A percentile compares a stretch with the other conserved stretches of the same genome.
Evolutionary conservation across 2,797 vertebrate species (phyloP).

Genomic region (Lagorchestes hirsutus): DNA sequence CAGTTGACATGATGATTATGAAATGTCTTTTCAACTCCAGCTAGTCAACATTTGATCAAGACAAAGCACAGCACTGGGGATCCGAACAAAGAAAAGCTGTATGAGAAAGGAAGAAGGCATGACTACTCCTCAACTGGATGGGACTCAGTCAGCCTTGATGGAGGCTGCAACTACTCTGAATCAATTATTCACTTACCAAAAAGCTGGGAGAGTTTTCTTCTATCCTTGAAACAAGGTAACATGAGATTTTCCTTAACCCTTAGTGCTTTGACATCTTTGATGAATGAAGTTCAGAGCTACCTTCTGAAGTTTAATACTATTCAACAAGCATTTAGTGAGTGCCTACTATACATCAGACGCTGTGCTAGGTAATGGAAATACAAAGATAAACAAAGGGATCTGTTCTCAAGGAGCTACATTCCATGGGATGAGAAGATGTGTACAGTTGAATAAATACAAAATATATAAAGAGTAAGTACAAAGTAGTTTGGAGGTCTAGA

Average conservation of each 20-base stretch:
- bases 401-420: neutral
- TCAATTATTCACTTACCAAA: neutral
- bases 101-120: neutral
- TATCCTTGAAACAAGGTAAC: neutral
- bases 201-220: neutral
- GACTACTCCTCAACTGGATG: neutral
- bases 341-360: neutral
- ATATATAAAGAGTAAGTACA: neutral
- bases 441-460: neutral
- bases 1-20: neutral
- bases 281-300: neutral
- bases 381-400: neutral
- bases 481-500: neutral
- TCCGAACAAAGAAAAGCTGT: neutral
- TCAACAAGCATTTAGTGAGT: neutral
- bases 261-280: neutral
- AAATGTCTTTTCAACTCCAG: neutral
- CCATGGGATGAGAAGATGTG: neutral
- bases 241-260: neutral
- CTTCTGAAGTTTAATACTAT: neutral
- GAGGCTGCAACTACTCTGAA: neutral
- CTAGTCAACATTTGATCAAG: neutral
- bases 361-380: neutral
- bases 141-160: neutral
- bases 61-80: neutral